A percentile compares a stretch with the other conserved stretches of the same genome.
Conservation (phyloP, 2,797 vertebrate genomes). For the Zenarchopterus dispar region DNA sequence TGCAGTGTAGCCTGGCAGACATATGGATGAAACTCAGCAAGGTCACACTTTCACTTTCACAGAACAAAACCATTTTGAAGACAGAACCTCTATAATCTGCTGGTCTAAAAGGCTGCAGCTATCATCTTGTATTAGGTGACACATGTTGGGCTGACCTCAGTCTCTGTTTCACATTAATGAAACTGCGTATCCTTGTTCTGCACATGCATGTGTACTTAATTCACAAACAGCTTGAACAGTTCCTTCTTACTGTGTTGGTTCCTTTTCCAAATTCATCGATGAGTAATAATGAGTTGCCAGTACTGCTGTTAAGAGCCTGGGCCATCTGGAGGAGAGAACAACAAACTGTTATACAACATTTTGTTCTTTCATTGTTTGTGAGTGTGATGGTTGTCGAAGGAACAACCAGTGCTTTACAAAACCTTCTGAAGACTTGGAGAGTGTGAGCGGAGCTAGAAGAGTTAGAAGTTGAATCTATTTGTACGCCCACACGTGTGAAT, state of each 20-base stretch:
- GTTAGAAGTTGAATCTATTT: conserved; percentile 79
- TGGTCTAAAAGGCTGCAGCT: conserved; percentile 37
- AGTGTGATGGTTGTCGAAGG: conserved; percentile 31
- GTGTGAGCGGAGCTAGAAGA: conserved; percentile 87
- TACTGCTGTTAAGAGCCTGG: conserved; percentile 91
- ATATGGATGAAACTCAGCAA: no score
- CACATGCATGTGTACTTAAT: conserved; percentile 32
- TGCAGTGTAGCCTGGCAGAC: no score
- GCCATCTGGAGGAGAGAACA: conserved; percentile 84
- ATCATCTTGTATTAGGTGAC: conserved; percentile 32
- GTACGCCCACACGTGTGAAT: conserved; percentile 78
- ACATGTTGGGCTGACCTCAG: conserved; percentile 38
- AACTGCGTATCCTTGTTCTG: conserved; percentile 36
- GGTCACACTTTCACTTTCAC: no score
- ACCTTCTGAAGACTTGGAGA: conserved; percentile 83
- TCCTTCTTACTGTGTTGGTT: conserved; percentile 90
- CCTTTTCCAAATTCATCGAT: conserved; percentile 99
- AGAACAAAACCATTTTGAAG: no score
- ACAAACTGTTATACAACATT: conserved; percentile 31
- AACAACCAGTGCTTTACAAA: conserved; percentile 59
- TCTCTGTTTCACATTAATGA: conserved; percentile 36
- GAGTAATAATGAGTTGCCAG: conserved; percentile 90
- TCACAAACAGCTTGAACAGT: conserved; percentile 30
- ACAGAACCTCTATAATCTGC: neutral
- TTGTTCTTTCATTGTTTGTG: conserved; percentile 23